Percentiles rank a stretch among this genome's conserved stretches.
These are phyloP conservation scores for Tetragonula carbonaria DNA, from an alignment of 2,888 invertebrate genomes.

Conservation along the genomic window DNA sequence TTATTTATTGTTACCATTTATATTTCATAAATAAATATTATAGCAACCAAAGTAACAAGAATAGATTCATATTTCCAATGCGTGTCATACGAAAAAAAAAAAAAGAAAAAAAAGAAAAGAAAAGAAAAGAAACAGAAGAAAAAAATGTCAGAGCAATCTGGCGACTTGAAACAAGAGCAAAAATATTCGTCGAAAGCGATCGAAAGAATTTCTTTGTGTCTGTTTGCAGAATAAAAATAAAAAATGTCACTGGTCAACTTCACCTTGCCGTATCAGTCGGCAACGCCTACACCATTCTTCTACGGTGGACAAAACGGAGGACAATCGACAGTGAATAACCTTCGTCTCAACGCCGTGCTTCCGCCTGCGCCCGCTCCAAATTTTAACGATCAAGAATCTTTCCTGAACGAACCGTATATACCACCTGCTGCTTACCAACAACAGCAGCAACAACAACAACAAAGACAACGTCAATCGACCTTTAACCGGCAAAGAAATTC, in stretches of 20 bases:
- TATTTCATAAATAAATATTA: not conserved
- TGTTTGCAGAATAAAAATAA: constrained; percentile 15
- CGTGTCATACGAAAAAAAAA: too few species aligned
- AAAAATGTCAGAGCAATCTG: not conserved
- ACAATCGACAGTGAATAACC: constrained; percentile 74
- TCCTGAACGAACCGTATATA: constrained; percentile 77
- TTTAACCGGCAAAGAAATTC: constrained; percentile 40
- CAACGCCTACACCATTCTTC: constrained; percentile 78
- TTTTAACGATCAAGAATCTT: constrained; percentile 72
- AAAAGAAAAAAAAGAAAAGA: too few species aligned
- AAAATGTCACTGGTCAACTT: constrained; percentile 81
- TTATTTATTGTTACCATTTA: too few species aligned
- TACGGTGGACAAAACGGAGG: constrained; percentile 72
- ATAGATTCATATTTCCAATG: not conserved
- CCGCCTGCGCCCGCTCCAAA: constrained; percentile 72
- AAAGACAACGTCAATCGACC: constrained; percentile 59
- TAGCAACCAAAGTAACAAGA: not conserved
- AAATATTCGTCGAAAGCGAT: not conserved
- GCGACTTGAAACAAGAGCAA: not conserved
- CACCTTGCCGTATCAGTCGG: constrained; percentile 79
- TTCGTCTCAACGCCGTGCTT: constrained; percentile 76
- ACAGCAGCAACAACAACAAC: constrained; percentile 59
- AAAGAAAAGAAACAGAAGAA: too few species aligned
- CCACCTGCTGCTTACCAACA: constrained; percentile 75
- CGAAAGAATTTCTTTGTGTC: not conserved